phyloP scores from a whole-genome alignment of 2,888 invertebrate genomes.

The Eupithecia insigniata region DNA sequence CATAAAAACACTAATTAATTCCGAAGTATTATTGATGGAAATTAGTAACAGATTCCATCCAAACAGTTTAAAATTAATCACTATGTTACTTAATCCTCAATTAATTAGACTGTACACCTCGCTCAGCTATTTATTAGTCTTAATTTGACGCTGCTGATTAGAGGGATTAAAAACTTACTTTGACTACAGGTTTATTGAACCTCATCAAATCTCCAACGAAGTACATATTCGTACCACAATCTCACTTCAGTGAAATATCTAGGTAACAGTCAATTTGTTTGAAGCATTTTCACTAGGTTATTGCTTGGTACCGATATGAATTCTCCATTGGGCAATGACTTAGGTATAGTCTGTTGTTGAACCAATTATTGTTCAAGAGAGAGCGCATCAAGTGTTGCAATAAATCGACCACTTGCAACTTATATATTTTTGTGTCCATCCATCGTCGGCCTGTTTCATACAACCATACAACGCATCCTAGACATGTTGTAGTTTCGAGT shows the following conservation, averaged over 20 bases:
- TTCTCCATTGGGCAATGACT: background rate
- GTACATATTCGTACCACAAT: background rate
- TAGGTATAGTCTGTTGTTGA: background rate
- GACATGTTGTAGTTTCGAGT: background rate
- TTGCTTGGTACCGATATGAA: background rate
- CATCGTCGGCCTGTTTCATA: background rate
- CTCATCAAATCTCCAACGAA: background rate
- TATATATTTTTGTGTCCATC: background rate
- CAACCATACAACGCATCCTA: background rate
- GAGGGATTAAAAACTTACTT: background rate
- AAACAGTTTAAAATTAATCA: conserved; percentile 36
- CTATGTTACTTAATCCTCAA: conserved; percentile 37
- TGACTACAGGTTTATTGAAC: background rate
- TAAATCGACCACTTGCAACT: background rate
- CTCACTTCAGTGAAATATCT: background rate
- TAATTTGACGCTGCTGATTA: conserved; percentile 35
- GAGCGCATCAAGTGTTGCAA: background rate
- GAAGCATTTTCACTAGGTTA: background rate
- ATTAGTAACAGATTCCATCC: conserved; percentile 26
- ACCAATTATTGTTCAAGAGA: background rate
- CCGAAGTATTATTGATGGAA: conserved; percentile 21
- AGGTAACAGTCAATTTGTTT: background rate
- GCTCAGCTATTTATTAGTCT: conserved; percentile 38
- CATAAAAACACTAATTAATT: background rate
- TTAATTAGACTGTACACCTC: conserved; percentile 43